phyloP scores from a whole-genome alignment of 1,140 invertebrate genomes.

The Brachionus paranguensis region DNA sequence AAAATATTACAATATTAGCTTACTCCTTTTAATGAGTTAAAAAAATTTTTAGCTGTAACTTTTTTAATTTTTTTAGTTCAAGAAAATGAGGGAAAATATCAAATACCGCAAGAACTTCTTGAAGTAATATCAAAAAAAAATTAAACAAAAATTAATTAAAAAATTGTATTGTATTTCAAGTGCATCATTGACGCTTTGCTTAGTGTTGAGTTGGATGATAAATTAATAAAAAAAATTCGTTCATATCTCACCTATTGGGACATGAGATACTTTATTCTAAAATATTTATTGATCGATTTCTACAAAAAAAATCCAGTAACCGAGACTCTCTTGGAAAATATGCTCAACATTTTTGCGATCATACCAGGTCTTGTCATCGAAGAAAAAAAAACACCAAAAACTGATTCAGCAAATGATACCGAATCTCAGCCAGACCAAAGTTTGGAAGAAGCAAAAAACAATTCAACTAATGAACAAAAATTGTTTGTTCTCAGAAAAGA shows the following conservation, averaged over 20 bases:
- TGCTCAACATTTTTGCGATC: neutral
- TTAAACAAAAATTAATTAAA: neutral
- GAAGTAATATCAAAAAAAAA: neutral
- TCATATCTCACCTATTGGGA: neutral
- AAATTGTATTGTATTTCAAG: neutral
- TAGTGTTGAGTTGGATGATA: neutral
- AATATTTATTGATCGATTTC: neutral
- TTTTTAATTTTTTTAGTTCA: neutral
- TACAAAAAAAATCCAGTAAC: neutral
- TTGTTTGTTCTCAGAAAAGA: neutral
- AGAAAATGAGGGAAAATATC: constrained; percentile 17
- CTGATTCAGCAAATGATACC: neutral
- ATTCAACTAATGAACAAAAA: neutral
- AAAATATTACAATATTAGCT: no score
- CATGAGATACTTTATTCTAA: neutral
- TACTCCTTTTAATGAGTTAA: no score
- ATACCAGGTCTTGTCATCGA: neutral
- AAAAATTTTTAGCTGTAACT: no score
- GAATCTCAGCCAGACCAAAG: neutral
- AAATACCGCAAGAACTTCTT: neutral
- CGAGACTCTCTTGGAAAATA: neutral
- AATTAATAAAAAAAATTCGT: neutral
- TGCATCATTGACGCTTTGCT: neutral
- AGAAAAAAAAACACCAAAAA: neutral
- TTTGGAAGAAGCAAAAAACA: neutral